Conservation (phyloP, 2,888 invertebrate species). For the Nipponacmea schrenckii region DNA sequence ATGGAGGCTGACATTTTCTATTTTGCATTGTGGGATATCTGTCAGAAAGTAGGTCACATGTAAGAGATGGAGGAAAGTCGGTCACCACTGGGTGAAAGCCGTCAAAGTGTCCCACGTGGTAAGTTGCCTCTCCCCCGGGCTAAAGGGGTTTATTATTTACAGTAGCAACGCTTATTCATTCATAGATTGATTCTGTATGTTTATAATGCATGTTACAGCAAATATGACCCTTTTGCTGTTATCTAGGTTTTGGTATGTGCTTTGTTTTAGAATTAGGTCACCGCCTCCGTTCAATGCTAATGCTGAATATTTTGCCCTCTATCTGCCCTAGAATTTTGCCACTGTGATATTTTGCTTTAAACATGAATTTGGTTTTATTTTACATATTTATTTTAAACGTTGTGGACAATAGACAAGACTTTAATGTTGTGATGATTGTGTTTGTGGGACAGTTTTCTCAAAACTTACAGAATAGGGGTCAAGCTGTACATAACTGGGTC, state of each 20-base stretch:
- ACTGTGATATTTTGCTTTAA: background rate
- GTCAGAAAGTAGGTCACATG: slow-evolving; percentile 52
- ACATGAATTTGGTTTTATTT: too few relatives aligned
- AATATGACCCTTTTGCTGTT: too few relatives aligned
- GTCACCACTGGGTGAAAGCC: slow-evolving; percentile 57
- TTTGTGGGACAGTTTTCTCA: background rate
- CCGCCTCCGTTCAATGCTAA: slow-evolving; percentile 7
- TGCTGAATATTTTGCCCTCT: slow-evolving; percentile 9
- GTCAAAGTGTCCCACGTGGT: slow-evolving; percentile 47
- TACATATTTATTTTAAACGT: background rate
- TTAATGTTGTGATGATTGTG: too few relatives aligned
- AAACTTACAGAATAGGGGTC: background rate
- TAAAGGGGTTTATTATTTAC: slow-evolving; percentile 3
- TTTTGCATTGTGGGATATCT: slow-evolving; percentile 49
- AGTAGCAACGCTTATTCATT: background rate
- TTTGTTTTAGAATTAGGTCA: slow-evolving; percentile 8
- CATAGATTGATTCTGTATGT: too few relatives aligned
- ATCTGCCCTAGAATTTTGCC: slow-evolving; percentile 1
- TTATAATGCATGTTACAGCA: too few relatives aligned
- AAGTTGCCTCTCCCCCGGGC: slow-evolving; percentile 28
- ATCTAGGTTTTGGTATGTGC: background rate
- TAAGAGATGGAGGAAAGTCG: slow-evolving; percentile 54
- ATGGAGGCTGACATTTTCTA: slow-evolving; percentile 53
- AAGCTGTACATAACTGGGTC: slow-evolving; percentile 5
- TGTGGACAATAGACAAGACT: background rate